These are phyloP conservation scores for Lasius platythorax DNA, from an alignment of 2,888 invertebrate species.

Conservation along the genomic window DNA sequence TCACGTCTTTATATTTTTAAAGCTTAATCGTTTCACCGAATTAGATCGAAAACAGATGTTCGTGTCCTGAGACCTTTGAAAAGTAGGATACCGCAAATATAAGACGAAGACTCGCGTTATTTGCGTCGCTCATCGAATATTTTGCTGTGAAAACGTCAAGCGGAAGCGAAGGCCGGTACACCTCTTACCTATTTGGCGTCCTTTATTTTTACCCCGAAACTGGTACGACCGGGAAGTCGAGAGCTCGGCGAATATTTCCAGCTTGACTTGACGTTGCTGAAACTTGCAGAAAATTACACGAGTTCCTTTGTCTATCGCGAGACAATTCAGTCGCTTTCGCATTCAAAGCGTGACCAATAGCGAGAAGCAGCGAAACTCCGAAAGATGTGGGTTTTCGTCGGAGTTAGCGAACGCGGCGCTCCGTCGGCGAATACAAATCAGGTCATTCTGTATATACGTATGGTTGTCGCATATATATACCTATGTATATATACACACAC, in stretches of 20 bases:
- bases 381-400: conserved; percentile 77
- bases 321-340: conserved; percentile 71
- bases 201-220: conserved; percentile 39
- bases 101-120: conserved; percentile 13
- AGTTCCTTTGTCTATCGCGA: conserved; percentile 69
- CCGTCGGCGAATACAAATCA: conserved; percentile 75
- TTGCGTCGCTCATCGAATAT: conserved; percentile 31
- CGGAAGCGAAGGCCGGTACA: not conserved
- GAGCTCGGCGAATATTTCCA: conserved; percentile 45
- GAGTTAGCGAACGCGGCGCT: conserved; percentile 74
- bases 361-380: conserved; percentile 60
- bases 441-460: conserved; percentile 60
- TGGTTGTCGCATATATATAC: not conserved
- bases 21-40: not conserved
- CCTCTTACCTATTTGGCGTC: not conserved
- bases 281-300: conserved; percentile 65
- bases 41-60: not conserved
- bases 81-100: not conserved
- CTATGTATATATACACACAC: conserved; percentile 19
- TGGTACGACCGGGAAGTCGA: conserved; percentile 33
- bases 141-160: not conserved
- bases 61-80: conserved; percentile 2
- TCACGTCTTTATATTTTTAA: conserved; percentile 9
- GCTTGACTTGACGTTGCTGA: conserved; percentile 22
- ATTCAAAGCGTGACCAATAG: conserved; percentile 69